Conservation (phyloP, 2,888 invertebrate genomes). For the Drosophila kambysellisi region DNA sequence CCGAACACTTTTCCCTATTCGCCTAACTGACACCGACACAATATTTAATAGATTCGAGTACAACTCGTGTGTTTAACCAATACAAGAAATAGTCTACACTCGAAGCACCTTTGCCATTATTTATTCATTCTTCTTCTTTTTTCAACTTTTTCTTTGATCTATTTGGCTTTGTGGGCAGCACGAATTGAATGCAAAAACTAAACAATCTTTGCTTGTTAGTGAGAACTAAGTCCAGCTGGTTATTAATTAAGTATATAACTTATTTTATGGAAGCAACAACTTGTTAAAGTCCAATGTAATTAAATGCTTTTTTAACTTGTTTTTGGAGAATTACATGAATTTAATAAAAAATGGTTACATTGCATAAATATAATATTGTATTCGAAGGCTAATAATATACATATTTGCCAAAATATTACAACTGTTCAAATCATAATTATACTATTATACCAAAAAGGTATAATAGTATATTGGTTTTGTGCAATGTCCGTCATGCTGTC, state of each 20-base stretch:
- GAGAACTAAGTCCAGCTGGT: background rate
- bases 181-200: background rate
- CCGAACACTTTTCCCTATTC: slow-evolving; percentile 8
- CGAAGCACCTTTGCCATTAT: background rate
- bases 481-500: too few relatives aligned
- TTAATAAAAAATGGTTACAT: background rate
- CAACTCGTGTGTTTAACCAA: background rate
- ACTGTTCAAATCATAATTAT: background rate
- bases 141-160: background rate
- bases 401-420: background rate
- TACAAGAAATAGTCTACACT: background rate
- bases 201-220: background rate
- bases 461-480: too few relatives aligned
- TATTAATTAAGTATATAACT: background rate
- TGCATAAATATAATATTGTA: background rate
- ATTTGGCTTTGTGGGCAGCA: background rate
- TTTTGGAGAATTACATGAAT: background rate
- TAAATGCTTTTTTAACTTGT: background rate
- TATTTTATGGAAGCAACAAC: background rate
- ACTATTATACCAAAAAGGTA: too few relatives aligned
- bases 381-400: background rate
- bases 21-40: slow-evolving; percentile 60
- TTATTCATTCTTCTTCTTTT: background rate
- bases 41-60: slow-evolving; percentile 4
- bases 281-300: background rate